phyloP scores from a whole-genome alignment of 1,140 invertebrate species.

The Ladona fulva region DNA sequence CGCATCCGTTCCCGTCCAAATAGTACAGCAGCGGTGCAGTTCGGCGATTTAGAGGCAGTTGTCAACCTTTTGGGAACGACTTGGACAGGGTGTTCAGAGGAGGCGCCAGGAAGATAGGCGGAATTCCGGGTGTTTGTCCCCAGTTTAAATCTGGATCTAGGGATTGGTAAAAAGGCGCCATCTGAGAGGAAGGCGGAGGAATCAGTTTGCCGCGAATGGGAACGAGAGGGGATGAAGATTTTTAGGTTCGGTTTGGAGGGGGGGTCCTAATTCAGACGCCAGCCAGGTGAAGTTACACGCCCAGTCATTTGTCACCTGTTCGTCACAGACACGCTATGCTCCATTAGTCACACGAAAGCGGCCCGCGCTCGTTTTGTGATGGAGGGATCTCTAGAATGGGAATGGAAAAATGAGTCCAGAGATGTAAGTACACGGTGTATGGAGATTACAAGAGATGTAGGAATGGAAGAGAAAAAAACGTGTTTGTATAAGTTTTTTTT shows the following conservation, averaged over 20 bases:
- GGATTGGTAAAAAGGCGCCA: too few relatives aligned
- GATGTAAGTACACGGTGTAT: background rate
- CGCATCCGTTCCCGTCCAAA: too few relatives aligned
- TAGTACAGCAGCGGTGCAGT: too few relatives aligned
- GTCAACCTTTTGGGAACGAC: too few relatives aligned
- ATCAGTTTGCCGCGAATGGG: background rate
- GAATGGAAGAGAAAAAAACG: background rate
- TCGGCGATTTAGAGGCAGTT: too few relatives aligned
- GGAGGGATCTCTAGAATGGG: background rate
- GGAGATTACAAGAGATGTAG: background rate
- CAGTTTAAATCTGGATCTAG: too few relatives aligned
- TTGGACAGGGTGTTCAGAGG: too few relatives aligned
- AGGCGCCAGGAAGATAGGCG: too few relatives aligned
- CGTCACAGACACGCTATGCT: background rate
- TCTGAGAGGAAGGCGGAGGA: background rate
- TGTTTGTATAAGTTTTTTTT: background rate
- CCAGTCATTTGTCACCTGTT: slow-evolving; percentile 4
- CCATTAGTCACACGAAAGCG: slow-evolving; percentile 7
- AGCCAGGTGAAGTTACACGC: background rate
- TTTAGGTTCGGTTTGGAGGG: background rate
- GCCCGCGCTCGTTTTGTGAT: too few relatives aligned
- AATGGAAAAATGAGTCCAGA: slow-evolving; percentile 1
- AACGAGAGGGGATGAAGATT: background rate
- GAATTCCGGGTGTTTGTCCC: too few relatives aligned
- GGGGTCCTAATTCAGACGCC: background rate